Percentiles rank a stretch among this genome's conserved stretches.
These are phyloP conservation scores for Reticulitermes lucifugus DNA, from an alignment of 2,888 invertebrate species.

Conservation along the genomic window DNA sequence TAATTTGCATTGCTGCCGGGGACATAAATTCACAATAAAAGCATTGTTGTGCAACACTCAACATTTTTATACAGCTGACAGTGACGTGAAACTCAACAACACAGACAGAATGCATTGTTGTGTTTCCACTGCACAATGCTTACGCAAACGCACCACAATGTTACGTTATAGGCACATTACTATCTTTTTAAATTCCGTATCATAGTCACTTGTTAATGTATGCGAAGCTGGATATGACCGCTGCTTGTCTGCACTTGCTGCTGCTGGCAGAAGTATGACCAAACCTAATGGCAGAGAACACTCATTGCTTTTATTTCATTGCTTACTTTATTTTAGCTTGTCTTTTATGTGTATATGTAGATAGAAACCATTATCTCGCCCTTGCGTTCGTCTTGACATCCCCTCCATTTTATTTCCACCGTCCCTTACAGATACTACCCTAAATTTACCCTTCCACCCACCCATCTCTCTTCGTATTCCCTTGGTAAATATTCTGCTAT, in stretches of 20 bases:
- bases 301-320: conserved; percentile 20
- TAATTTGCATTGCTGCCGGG: too few species aligned
- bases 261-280: not conserved
- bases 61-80: too few species aligned
- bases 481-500: conserved; percentile 27
- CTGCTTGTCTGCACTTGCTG: not conserved
- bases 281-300: conserved; percentile 23
- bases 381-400: conserved; percentile 22
- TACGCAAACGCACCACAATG: too few species aligned
- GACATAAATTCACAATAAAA: too few species aligned
- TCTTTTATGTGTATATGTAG: not conserved
- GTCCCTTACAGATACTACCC: not conserved
- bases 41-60: too few species aligned
- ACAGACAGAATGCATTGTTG: too few species aligned
- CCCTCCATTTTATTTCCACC: conserved; percentile 22
- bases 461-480: conserved; percentile 18
- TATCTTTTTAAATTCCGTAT: too few species aligned
- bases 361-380: conserved; percentile 29
- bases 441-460: conserved; percentile 19
- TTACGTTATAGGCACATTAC: too few species aligned
- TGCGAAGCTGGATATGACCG: not conserved
- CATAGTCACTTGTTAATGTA: too few species aligned
- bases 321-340: conserved; percentile 28
- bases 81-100: too few species aligned
- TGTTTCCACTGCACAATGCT: too few species aligned